Evolutionary conservation across 2,888 invertebrate genomes (phyloP).

Genomic region (Aleiodes testaceus): DNA sequence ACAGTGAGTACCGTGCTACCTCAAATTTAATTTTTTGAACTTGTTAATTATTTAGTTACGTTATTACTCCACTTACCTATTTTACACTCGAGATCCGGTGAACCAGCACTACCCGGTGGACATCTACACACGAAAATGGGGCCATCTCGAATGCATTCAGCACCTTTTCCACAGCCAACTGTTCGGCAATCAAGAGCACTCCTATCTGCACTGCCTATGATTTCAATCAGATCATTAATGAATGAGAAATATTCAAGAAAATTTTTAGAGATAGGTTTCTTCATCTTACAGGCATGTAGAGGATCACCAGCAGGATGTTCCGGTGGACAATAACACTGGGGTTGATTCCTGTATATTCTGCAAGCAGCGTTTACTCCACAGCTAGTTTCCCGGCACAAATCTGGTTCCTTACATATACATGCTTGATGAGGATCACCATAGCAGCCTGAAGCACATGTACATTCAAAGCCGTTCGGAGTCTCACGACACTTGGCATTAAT

Average conservation of each 20-base stretch:
- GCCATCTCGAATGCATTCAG: conserved; percentile 90
- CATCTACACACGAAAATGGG: conserved; percentile 89
- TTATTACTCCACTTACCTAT: conserved; percentile 74
- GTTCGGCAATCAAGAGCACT: conserved; percentile 83
- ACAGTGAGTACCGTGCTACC: conserved; percentile 13
- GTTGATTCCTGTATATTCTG: conserved; percentile 79
- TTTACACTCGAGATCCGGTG: conserved; percentile 82
- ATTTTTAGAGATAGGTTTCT: no score
- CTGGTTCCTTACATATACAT: conserved; percentile 83
- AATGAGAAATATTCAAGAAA: background rate
- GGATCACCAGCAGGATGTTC: conserved; percentile 90
- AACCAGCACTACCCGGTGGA: conserved; percentile 83
- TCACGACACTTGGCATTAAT: conserved; percentile 88
- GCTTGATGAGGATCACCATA: conserved; percentile 87
- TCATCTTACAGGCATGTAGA: conserved; percentile 85
- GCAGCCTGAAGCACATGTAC: conserved; percentile 86
- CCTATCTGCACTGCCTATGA: conserved; percentile 64
- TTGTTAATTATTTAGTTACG: conserved; percentile 41
- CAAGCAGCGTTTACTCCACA: conserved; percentile 91
- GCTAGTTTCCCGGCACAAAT: conserved; percentile 84
- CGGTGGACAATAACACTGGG: conserved; percentile 89
- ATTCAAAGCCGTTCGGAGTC: conserved; percentile 84
- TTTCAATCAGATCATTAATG: conserved; percentile 4
- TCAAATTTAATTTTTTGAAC: conserved; percentile 22
- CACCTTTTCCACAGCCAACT: conserved; percentile 87